Evolutionary conservation across 2,888 invertebrate species (phyloP).

Genomic region (Rhingia rostrata): DNA sequence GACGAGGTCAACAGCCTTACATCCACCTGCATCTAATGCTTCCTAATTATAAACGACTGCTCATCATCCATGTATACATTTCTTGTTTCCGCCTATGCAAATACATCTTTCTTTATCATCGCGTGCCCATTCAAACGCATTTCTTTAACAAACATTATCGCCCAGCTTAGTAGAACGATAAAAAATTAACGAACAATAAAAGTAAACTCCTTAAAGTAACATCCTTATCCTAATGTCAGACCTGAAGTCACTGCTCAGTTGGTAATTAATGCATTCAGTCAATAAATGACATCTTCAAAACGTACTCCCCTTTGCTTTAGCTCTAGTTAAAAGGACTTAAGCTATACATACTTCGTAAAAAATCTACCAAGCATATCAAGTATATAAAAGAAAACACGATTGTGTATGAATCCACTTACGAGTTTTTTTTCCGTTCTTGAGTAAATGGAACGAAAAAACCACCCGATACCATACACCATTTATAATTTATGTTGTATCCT

Average conservation of each 20-base stretch:
- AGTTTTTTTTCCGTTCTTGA: neutral
- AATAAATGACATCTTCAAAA: conserved; percentile 6
- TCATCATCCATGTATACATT: neutral
- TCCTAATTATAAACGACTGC: no score
- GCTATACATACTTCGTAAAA: conserved; percentile 5
- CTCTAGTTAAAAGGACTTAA: conserved; percentile 4
- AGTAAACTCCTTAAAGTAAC: neutral
- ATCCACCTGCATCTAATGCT: no score
- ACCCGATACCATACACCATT: conserved; percentile 13
- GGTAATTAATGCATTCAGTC: conserved; percentile 23
- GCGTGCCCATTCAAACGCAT: neutral
- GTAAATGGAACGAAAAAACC: neutral
- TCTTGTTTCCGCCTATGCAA: neutral
- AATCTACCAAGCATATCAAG: conserved; percentile 11
- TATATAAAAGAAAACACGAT: neutral
- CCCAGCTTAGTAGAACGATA: neutral
- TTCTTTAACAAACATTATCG: neutral
- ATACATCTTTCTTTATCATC: neutral
- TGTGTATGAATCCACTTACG: neutral
- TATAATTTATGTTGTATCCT: conserved; percentile 35
- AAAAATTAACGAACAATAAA: neutral
- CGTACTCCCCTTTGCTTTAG: neutral
- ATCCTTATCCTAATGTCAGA: neutral
- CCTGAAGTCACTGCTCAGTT: neutral
- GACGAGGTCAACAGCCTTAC: no score